Base-by-base conservation (phyloP, 2,888 invertebrate genomes). In the Aporophyla nigra region DNA sequence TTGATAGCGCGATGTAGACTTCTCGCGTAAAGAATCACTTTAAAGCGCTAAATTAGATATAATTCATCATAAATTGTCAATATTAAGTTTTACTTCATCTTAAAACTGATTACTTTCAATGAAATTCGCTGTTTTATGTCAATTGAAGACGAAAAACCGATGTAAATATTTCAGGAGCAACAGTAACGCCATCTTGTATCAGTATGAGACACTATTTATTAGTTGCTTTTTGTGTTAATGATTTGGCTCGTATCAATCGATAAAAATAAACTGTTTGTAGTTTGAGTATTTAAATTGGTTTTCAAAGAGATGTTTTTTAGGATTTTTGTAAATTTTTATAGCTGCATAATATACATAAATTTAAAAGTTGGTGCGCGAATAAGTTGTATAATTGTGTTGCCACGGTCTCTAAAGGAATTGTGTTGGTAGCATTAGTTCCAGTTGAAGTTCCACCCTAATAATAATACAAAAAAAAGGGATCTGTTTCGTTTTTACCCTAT, bases 1-100 rank as follows among this genome's bases (percentile, higher is more conserved):
- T 83, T 73, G n/a, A 80, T 89, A 87, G 74, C 90, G 93, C 84
- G 93, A 88, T 90, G 78, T 73, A 92, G 89, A 78, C 68, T 46
- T 77, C 46, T 63, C 3, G 1, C 7, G 53, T 51, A 49, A 24
- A 33, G n/a, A 51, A 33, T 62, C 19, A 16, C 2, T 21, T 16
- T 40, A 16, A 0, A 53, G 0, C 0, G 0, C 12, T n/a, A 9
- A 27, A 40, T 54, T n/a, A 5, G 14, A 10, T 21, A 27, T 0
- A 54, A 19, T 24, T 40, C 1, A 0, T 33, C 1, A 1, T 27
- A 0, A 49, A 40, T 59, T 7, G 43, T 27, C 0, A n/a, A 21
- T 6, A 21, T 6, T 10, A 19, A n/a, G 12, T 53, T 0, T 43
- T 33, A 5, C 27, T 1, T 0, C 5, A 24, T 33, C 1, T 10